Base-by-base conservation (phyloP, 2,888 invertebrate genomes). In the Meteorus colon region DNA sequence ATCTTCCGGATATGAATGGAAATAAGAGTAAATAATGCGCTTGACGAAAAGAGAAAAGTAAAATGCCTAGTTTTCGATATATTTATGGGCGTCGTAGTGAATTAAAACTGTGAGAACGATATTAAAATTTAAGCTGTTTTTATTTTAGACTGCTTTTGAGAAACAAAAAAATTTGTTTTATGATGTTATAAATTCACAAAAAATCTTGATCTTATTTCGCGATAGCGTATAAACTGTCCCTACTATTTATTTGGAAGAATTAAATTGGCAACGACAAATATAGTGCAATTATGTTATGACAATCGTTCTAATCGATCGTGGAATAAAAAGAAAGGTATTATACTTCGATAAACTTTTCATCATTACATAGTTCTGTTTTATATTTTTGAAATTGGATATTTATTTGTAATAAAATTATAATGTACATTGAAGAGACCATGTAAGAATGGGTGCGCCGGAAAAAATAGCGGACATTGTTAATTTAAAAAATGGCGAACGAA, bases 11-110 rank as follows among this genome's bases (percentile, higher is more conserved):
- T 6, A 55, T 41, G 6, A 55, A 24, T 19, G n/a, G n/a, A 48
- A 12, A 16, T 48, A 14, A 48, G 45, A 45, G 3, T 16, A 48
- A 14, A 62, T 16, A 29, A 31, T 62, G 4, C 27, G 12, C 10
- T 62, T 27, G 27, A 29, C 14, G n/a, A 41, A 65, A 65, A 19
- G 19, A 41, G n/a, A 19, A n/a, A 10, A 41, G 34, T 65, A 41
- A 34, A 65, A 62, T 19, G 37, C 19, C 41, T 65, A 65, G 65
- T 65, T 65, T 65, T 65, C 65, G 65, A 65, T 24, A 65, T 65
- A 65, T 65, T 65, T 65, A 65, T 65, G 16, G 37, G 37, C 19
- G 41, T 41, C 37, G 16, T 65, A 37, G 65, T 41, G 14, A 19
- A 65, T 4, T 19, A 19, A 5, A 6, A 34, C 19, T 41, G 24